phyloP scores from a whole-genome alignment of 1,140 invertebrate species.

The Chrysoperla carnea region DNA sequence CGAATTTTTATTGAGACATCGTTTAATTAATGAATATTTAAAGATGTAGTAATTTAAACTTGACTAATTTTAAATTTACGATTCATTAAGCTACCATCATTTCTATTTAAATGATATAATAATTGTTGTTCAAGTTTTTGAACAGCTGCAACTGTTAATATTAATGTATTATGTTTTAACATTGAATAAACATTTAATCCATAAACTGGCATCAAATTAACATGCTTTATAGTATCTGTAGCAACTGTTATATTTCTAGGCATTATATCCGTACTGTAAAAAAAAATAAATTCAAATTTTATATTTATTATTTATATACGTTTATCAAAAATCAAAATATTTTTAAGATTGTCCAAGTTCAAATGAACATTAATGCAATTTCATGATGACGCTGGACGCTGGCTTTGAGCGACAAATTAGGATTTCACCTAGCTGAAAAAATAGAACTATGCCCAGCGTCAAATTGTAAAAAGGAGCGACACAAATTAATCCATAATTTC shows the following conservation, averaged over 20 bases:
- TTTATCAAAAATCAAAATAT: too few relatives aligned
- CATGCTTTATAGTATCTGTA: slow-evolving; percentile 51
- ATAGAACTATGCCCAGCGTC: too few relatives aligned
- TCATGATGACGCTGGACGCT: too few relatives aligned
- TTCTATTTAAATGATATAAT: slow-evolving; percentile 54
- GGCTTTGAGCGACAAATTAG: too few relatives aligned
- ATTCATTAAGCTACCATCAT: slow-evolving; percentile 25
- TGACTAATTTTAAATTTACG: slow-evolving; percentile 4
- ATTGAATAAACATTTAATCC: slow-evolving; percentile 77
- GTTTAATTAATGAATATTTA: too few relatives aligned
- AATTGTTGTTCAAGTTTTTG: slow-evolving; percentile 75
- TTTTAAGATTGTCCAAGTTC: too few relatives aligned
- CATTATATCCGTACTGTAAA: slow-evolving; percentile 65
- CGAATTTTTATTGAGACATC: too few relatives aligned
- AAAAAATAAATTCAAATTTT: slow-evolving; percentile 11
- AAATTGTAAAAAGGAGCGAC: too few relatives aligned
- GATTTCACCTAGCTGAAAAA: too few relatives aligned
- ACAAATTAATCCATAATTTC: too few relatives aligned
- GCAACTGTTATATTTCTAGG: slow-evolving; percentile 73
- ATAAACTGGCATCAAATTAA: slow-evolving; percentile 94
- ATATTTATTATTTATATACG: too few relatives aligned
- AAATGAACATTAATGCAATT: too few relatives aligned
- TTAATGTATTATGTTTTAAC: slow-evolving; percentile 89
- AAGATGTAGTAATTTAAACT: slow-evolving; percentile 39
- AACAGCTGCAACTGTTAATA: slow-evolving; percentile 71